A percentile compares a stretch with the other conserved stretches of the same genome.
Conservation (phyloP, 2,888 invertebrate genomes). For the Agonopterix heracliana region DNA sequence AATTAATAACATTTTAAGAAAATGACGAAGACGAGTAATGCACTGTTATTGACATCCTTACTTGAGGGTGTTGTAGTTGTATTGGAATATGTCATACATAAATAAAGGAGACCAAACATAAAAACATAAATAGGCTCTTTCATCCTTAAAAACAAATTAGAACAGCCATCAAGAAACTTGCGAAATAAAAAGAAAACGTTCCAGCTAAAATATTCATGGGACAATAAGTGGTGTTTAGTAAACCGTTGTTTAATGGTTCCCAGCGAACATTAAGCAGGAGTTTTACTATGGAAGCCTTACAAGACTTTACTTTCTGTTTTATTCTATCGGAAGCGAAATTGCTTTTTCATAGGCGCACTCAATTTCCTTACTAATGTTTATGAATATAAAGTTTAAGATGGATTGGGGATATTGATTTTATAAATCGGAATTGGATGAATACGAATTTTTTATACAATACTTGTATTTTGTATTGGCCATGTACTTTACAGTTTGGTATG, state of each 20-base stretch:
- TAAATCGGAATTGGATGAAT: no score
- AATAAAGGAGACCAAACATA: no score
- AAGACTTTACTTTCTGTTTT: slow-evolving; percentile 30
- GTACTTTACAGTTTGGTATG: no score
- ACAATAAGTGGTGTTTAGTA: slow-evolving; percentile 43
- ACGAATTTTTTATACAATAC: no score
- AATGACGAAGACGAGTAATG: no score
- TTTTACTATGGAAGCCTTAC: slow-evolving; percentile 21
- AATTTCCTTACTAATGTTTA: slow-evolving; percentile 39
- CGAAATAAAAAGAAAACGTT: slow-evolving; percentile 14
- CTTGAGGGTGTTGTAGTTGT: no score
- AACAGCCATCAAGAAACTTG: slow-evolving; percentile 1
- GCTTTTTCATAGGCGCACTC: slow-evolving; percentile 53
- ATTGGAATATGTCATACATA: no score
- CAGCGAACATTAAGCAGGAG: slow-evolving; percentile 34
- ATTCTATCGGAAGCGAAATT: slow-evolving; percentile 35
- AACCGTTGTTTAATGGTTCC: slow-evolving; percentile 38
- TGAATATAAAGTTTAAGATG: slow-evolving; percentile 35
- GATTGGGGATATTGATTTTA: no score
- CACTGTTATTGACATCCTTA: no score
- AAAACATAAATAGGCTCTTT: no score
- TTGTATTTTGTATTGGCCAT: no score
- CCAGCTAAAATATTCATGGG: slow-evolving; percentile 42
- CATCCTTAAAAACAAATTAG: not conserved
- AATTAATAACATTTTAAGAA: no score